Evolutionary conservation across 1,140 invertebrate genomes (phyloP).

Genomic region (Mya arenaria): DNA sequence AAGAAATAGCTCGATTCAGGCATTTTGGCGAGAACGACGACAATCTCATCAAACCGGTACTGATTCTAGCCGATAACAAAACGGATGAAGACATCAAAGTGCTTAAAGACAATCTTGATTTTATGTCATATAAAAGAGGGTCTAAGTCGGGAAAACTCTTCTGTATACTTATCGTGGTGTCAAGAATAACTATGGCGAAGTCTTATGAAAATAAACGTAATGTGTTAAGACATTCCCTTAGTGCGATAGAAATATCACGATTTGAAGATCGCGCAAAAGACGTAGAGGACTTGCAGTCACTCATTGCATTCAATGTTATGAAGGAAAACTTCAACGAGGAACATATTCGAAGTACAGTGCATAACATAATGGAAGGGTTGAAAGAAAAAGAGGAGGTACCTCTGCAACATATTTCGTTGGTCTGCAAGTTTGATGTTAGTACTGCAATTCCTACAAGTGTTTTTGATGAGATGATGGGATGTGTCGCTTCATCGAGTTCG

Average conservation of each 20-base stretch:
- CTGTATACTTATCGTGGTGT: slow-evolving; percentile 5
- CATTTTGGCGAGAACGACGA: slow-evolving; percentile 4
- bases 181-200: not conserved
- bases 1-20: slow-evolving; percentile 17
- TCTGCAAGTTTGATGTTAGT: slow-evolving; percentile 19
- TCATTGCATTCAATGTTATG: slow-evolving; percentile 37
- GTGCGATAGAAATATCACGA: slow-evolving; percentile 1
- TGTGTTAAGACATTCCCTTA: not conserved
- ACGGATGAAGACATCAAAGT: not conserved
- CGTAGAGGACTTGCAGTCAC: not conserved
- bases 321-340: slow-evolving; percentile 6
- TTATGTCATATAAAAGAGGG: slow-evolving; percentile 20
- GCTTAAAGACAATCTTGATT: slow-evolving; percentile 18
- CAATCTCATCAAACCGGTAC: slow-evolving; percentile 7
- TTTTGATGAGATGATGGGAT: slow-evolving; percentile 20
- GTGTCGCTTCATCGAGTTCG: not conserved
- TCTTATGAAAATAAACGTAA: no score
- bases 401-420: slow-evolving; percentile 5
- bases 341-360: not conserved
- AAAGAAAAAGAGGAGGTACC: slow-evolving; percentile 3
- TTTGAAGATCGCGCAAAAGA: slow-evolving; percentile 31
- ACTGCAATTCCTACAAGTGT: slow-evolving; percentile 10
- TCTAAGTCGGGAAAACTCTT: slow-evolving; percentile 16
- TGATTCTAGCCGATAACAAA: slow-evolving; percentile 21
- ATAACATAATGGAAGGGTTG: slow-evolving; percentile 22